phyloP scores from a whole-genome alignment of 2,113 vertebrate genomes.

The Spea bombifrons region DNA sequence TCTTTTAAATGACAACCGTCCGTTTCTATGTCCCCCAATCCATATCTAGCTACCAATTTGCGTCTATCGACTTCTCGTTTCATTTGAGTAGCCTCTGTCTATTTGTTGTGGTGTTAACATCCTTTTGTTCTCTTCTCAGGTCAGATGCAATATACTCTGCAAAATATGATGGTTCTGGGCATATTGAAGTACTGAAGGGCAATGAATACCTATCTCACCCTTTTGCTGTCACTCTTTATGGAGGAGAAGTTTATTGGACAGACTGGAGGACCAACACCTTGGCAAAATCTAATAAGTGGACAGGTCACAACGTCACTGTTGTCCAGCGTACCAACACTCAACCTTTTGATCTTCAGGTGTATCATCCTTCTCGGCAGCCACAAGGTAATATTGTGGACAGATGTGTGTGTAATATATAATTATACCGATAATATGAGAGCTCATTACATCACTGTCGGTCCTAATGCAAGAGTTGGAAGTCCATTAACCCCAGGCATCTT shows the following conservation, averaged over 20 bases:
- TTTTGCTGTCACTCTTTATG: conserved; percentile 92
- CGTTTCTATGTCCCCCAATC: no score
- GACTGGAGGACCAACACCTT: conserved; percentile 96
- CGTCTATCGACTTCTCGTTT: no score
- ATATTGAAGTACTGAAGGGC: conserved; percentile 94
- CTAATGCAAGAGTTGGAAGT: no score
- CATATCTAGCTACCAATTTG: no score
- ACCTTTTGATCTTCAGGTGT: conserved; percentile 96
- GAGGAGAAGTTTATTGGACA: conserved; percentile 96
- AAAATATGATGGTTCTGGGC: conserved; percentile 85
- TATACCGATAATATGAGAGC: no score
- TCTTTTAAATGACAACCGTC: no score
- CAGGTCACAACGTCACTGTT: conserved; percentile 90
- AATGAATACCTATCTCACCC: conserved; percentile 95
- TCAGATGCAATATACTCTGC: conserved; percentile 97
- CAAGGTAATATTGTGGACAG: conserved; percentile 67
- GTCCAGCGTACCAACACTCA: conserved; percentile 97
- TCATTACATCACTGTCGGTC: no score
- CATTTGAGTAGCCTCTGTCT: not conserved
- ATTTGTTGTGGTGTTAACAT: not conserved
- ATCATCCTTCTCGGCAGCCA: conserved; percentile 92
- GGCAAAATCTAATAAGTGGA: conserved; percentile 98
- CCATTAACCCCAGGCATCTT: no score
- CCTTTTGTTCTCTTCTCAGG: conserved; percentile 58
- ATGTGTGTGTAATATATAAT: no score